A percentile compares a stretch with the other conserved stretches of the same genome.
phyloP scores from a whole-genome alignment of 2,888 invertebrate genomes.

The Horisme vitalbata region DNA sequence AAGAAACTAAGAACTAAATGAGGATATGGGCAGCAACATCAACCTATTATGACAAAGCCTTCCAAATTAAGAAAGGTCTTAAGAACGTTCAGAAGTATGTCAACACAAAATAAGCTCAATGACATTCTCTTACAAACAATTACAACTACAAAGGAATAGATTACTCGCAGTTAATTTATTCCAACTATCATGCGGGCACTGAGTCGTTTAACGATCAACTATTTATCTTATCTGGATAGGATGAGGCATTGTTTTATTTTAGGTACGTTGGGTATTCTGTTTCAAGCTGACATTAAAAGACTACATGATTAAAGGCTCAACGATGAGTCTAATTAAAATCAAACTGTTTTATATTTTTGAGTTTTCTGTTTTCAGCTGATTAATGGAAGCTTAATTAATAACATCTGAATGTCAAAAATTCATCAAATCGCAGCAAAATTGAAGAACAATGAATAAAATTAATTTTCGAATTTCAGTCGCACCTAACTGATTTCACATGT shows the following conservation, averaged over 20 bases:
- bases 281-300: slow-evolving; percentile 15
- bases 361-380: neutral
- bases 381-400: slow-evolving; percentile 2
- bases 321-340: too few species aligned
- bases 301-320: slow-evolving; percentile 15
- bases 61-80: too few species aligned
- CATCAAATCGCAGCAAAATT: neutral
- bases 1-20: too few species aligned
- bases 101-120: too few species aligned
- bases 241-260: slow-evolving; percentile 9
- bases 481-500: slow-evolving; percentile 31
- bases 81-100: too few species aligned
- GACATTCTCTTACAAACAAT: too few species aligned
- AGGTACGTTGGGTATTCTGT: slow-evolving; percentile 6
- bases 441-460: slow-evolving; percentile 17
- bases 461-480: slow-evolving; percentile 16
- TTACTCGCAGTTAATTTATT: neutral
- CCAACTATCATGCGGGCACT: neutral
- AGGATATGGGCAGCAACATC: too few species aligned
- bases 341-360: too few species aligned
- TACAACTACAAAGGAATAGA: too few species aligned
- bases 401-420: neutral
- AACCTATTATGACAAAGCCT: too few species aligned
- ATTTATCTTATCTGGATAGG: slow-evolving; percentile 18
- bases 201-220: slow-evolving; percentile 8